These are phyloP conservation scores for Lophotriccus pileatus DNA, from an alignment of 2,797 vertebrate species.

Conservation along the genomic window DNA sequence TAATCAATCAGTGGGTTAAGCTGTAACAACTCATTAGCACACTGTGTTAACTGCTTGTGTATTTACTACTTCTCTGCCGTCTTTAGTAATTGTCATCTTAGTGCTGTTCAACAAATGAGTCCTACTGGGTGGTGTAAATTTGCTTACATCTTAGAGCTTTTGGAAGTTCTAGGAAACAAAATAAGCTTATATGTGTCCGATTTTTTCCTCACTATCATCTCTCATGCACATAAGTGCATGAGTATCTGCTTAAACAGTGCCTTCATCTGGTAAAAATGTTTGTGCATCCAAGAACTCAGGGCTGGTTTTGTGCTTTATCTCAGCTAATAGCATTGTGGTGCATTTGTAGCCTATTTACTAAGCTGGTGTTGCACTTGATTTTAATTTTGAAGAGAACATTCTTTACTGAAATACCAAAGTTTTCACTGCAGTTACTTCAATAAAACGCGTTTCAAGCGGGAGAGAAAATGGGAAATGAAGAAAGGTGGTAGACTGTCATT, in stretches of 20 bases:
- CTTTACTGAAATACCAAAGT: slow-evolving; percentile 16
- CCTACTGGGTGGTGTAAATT: neutral
- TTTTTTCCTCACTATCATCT: neutral
- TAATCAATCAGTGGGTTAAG: neutral
- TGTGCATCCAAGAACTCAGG: neutral
- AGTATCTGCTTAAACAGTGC: neutral
- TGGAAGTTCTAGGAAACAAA: neutral
- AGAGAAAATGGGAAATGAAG: neutral
- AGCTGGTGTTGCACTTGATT: neutral
- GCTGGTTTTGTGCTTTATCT: neutral
- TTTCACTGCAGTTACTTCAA: neutral
- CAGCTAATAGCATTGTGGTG: neutral
- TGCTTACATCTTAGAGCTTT: neutral
- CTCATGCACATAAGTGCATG: neutral
- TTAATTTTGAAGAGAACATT: neutral
- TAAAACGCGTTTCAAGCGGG: neutral
- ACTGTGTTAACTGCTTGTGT: neutral
- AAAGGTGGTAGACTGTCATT: neutral
- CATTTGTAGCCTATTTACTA: neutral
- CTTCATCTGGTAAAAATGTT: neutral
- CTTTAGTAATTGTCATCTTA: neutral
- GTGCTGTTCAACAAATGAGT: neutral
- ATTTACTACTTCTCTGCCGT: neutral
- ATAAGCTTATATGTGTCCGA: rapidly evolving
- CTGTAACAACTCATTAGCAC: neutral